Percentiles rank a stretch among this genome's conserved stretches.
These are phyloP conservation scores for Bolinopsis microptera DNA, from an alignment of 37 sponge, comb jelly and placozoan species.

Conservation along the genomic window DNA sequence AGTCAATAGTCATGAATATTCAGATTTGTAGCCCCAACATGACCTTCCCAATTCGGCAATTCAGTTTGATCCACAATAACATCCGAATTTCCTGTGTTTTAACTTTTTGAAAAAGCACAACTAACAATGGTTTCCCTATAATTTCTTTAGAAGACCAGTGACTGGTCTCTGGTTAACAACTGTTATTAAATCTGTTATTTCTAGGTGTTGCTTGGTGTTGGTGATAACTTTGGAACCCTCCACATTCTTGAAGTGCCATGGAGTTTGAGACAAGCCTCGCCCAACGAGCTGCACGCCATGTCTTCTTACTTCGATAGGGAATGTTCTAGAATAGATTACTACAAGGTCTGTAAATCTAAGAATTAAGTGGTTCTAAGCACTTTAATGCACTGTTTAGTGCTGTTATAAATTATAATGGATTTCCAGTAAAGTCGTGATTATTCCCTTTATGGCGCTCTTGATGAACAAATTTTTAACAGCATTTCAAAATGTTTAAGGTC, in stretches of 20 bases:
- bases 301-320: constrained; percentile 47
- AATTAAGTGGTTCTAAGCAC: neutral
- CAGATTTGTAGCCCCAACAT: neutral
- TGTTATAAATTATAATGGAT: neutral
- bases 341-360: neutral
- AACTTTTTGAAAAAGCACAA: no score
- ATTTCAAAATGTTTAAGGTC: no score
- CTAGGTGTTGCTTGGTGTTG: constrained; percentile 86
- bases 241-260: constrained; percentile 85
- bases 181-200: no score
- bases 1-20: no score
- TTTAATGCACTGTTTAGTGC: neutral
- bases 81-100: no score
- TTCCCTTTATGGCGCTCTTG: no score
- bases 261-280: constrained; percentile 80
- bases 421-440: neutral
- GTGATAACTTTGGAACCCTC: constrained; percentile 88
- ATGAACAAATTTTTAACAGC: no score
- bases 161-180: no score
- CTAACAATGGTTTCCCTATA: no score
- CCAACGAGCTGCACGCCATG: constrained; percentile 73
- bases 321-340: neutral
- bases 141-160: no score
- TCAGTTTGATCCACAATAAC: no score
- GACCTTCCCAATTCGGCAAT: no score